Conservation (phyloP, 1,140 invertebrate genomes). For the Triops longicaudatus region DNA sequence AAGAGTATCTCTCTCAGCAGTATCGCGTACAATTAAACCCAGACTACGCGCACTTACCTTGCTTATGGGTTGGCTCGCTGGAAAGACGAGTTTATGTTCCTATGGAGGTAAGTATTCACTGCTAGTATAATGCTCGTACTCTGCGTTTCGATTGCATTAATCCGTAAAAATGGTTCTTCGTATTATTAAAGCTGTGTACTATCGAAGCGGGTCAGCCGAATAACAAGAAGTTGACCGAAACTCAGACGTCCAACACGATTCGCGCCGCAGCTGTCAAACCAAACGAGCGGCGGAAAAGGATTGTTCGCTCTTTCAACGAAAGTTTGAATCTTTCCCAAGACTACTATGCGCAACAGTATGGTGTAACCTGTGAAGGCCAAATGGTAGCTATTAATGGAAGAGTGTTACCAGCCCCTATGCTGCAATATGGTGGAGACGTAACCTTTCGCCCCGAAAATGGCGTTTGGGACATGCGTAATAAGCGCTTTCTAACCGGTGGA, state of each 20-base stretch:
- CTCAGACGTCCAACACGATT: constrained; percentile 57
- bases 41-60: constrained; percentile 21
- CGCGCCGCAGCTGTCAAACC: constrained; percentile 51
- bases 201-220: constrained; percentile 51
- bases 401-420: constrained; percentile 21
- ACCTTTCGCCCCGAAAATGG: constrained; percentile 44
- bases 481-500: constrained; percentile 48
- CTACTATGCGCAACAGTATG: constrained; percentile 21
- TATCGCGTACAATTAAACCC: background rate
- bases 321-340: constrained; percentile 16
- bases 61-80: constrained; percentile 26
- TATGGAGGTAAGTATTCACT: constrained; percentile 28
- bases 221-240: constrained; percentile 46
- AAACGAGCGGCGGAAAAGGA: constrained; percentile 50
- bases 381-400: constrained; percentile 26
- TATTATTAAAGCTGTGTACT: constrained; percentile 44
- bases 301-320: constrained; percentile 40
- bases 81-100: constrained; percentile 22
- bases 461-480: constrained; percentile 53
- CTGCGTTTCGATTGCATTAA: constrained; percentile 24
- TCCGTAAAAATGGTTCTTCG: constrained; percentile 29
- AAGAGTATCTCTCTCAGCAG: constrained; percentile 21
- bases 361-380: constrained; percentile 15
- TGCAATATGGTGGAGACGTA: constrained; percentile 31
- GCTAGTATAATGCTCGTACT: too few species aligned